Evolutionary conservation across 2,113 vertebrate genomes (phyloP).

Genomic region (Sarotherodon lohbergeri): DNA sequence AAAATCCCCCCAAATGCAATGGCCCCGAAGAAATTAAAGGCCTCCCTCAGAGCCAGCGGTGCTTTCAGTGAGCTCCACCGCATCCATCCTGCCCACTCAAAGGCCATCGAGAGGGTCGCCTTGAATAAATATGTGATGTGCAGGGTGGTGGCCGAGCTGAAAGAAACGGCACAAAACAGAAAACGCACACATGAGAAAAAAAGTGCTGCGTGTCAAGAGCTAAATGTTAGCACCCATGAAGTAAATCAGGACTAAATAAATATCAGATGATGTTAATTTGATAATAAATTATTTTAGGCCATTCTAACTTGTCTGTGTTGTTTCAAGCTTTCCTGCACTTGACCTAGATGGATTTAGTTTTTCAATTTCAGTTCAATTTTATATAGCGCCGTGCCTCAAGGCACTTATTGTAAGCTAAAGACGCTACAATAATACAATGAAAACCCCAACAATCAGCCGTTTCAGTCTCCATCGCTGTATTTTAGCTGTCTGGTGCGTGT

Average conservation of each 20-base stretch:
- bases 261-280: not conserved
- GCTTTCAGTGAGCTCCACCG: not conserved
- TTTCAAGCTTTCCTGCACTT: not conserved
- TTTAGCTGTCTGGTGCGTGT: accelerated
- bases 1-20: not conserved
- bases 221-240: not conserved
- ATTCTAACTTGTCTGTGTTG: not conserved
- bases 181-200: not conserved
- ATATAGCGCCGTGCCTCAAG: not conserved
- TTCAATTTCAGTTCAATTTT: not conserved
- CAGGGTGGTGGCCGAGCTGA: not conserved
- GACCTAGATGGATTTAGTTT: not conserved
- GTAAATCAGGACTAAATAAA: not conserved
- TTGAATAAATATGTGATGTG: not conserved
- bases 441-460: not conserved
- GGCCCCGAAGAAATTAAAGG: not conserved
- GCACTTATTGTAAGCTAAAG: not conserved
- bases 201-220: not conserved
- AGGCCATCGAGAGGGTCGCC: not conserved
- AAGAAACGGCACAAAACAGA: not conserved
- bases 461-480: not conserved
- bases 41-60: not conserved
- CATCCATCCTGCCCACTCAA: not conserved
- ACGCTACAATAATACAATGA: not conserved
- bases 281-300: not conserved